Percentiles rank a stretch among this genome's conserved stretches.
Evolutionary conservation across 35 echinoderm and acorn worm genomes (phyloP).

Genomic region (Ophioderma brevispina): DNA sequence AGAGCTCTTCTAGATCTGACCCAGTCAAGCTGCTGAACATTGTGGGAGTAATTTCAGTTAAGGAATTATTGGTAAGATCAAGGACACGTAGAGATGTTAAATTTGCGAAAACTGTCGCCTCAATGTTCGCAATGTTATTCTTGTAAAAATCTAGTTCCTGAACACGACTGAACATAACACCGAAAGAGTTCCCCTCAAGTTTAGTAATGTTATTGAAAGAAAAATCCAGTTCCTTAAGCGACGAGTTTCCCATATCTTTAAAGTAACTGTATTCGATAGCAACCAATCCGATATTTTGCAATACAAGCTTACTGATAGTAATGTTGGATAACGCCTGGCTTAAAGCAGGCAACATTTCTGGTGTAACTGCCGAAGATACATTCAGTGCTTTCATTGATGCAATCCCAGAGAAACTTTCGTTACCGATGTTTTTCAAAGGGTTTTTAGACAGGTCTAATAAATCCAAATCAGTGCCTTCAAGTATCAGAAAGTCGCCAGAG

Average conservation of each 20-base stretch:
- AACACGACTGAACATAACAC: constrained; percentile 17
- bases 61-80: constrained; percentile 57
- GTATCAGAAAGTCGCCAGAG: constrained; percentile 40
- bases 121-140: constrained; percentile 48
- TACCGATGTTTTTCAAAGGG: constrained; percentile 26
- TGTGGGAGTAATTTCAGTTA: constrained; percentile 27
- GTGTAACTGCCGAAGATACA: constrained; percentile 18
- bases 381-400: constrained; percentile 36
- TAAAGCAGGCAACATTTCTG: constrained; percentile 26
- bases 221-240: constrained; percentile 56
- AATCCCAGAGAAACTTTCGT: constrained; percentile 27
- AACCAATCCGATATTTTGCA: constrained; percentile 22
- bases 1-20: constrained; percentile 32
- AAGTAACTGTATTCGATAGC: constrained; percentile 17
- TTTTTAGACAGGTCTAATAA: constrained; percentile 61
- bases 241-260: constrained; percentile 16
- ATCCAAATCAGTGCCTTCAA: constrained; percentile 17
- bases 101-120: constrained; percentile 15
- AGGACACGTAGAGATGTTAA: constrained; percentile 15
- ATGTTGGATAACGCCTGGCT: constrained; percentile 30
- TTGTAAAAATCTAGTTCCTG: constrained; percentile 46
- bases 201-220: constrained; percentile 69
- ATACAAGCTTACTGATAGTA: constrained; percentile 18
- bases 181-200: constrained; percentile 20
- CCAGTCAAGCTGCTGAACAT: constrained; percentile 45